These are phyloP conservation scores for Brotula barbata DNA, from an alignment of 2,797 vertebrate genomes.

Conservation along the genomic window DNA sequence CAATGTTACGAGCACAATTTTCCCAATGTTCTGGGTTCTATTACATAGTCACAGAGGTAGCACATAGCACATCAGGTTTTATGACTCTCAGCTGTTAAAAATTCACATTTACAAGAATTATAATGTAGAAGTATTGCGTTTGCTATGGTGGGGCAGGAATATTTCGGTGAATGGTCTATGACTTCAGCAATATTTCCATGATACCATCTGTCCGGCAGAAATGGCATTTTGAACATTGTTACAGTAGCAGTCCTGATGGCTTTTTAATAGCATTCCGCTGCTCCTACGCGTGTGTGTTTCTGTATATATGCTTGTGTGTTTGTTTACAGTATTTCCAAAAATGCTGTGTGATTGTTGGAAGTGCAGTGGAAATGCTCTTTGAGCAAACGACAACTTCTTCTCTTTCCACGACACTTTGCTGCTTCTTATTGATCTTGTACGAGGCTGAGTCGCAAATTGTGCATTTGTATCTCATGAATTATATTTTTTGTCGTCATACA, in stretches of 20 bases:
- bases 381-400: conserved; percentile 24
- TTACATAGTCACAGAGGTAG: conserved; percentile 13
- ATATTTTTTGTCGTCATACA: conserved; percentile 32
- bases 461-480: conserved; percentile 32
- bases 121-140: conserved; percentile 8
- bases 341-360: neutral
- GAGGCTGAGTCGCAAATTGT: conserved; percentile 23
- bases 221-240: conserved; percentile 30
- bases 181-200: conserved; percentile 38
- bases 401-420: conserved; percentile 21
- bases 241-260: conserved; percentile 15
- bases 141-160: conserved; percentile 17
- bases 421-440: conserved; percentile 40
- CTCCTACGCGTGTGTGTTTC: conserved; percentile 3
- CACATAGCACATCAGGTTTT: conserved; percentile 38
- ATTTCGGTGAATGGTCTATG: conserved; percentile 35
- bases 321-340: conserved; percentile 16
- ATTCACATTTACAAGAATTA: conserved; percentile 51
- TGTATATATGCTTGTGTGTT: neutral
- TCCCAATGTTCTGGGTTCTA: neutral
- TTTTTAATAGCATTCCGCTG: conserved; percentile 7
- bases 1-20: neutral
- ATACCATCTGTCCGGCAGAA: conserved; percentile 46
- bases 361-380: conserved; percentile 18
- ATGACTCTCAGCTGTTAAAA: conserved; percentile 32